phyloP scores from a whole-genome alignment of 1,140 invertebrate species.

The Anoplophora glabripennis region DNA sequence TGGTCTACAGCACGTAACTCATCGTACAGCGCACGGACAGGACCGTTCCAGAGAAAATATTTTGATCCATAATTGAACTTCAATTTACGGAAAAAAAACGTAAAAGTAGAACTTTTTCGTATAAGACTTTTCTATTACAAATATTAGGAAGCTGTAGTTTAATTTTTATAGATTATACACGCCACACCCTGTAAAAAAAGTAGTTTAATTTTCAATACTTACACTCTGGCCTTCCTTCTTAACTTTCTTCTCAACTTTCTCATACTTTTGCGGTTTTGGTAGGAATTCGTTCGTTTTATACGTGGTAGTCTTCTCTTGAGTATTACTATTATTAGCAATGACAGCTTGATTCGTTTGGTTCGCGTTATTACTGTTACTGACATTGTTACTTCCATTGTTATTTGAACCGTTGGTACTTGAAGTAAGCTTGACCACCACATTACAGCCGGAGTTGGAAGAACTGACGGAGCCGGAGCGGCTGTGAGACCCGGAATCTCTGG shows the following conservation, averaged over 20 bases:
- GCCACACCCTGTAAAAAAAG: no score
- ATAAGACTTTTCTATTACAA: no score
- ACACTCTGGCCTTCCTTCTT: constrained; percentile 17
- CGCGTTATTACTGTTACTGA: neutral
- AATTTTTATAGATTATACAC: no score
- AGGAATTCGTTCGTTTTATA: constrained; percentile 41
- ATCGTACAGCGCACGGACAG: no score
- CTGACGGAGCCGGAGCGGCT: constrained; percentile 61
- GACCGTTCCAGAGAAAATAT: no score
- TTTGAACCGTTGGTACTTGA: constrained; percentile 2
- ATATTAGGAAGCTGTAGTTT: no score
- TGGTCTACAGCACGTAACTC: no score
- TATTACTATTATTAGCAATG: constrained; percentile 10
- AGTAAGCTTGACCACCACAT: constrained; percentile 44
- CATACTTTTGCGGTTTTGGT: constrained; percentile 41
- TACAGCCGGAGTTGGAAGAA: constrained; percentile 49
- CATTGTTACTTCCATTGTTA: neutral
- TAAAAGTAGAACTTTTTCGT: no score
- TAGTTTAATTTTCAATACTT: neutral
- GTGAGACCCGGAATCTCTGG: constrained; percentile 65
- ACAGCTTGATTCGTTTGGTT: neutral
- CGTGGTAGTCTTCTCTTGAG: constrained; percentile 22
- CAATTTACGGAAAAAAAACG: no score
- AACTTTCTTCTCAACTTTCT: constrained; percentile 33
- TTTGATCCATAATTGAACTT: no score